Percentiles rank a stretch among this genome's conserved stretches.
These are phyloP conservation scores for Polia nebulosa DNA, from an alignment of 2,888 invertebrate genomes.

Conservation along the genomic window DNA sequence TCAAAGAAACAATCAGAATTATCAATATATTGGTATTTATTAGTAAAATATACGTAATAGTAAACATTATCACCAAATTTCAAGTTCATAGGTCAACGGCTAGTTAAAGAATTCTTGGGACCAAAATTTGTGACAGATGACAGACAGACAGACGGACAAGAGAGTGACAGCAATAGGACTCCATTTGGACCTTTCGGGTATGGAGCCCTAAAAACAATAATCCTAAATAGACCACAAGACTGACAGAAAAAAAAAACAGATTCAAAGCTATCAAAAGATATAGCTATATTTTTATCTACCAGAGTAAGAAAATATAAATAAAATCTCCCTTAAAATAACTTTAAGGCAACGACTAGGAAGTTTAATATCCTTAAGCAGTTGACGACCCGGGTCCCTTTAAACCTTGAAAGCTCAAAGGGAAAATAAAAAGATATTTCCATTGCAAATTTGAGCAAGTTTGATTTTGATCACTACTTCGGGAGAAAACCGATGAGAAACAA, in stretches of 20 bases:
- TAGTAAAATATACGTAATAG: too few relatives aligned
- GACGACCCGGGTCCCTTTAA: constrained; percentile 76
- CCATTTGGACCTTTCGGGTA: too few relatives aligned
- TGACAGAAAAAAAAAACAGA: neutral
- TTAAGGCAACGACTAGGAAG: constrained; percentile 71
- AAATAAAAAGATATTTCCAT: constrained; percentile 86
- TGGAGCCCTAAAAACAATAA: neutral
- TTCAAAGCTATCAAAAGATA: constrained; percentile 12
- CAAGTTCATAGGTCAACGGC: too few relatives aligned
- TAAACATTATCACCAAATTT: too few relatives aligned
- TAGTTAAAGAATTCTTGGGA: too few relatives aligned
- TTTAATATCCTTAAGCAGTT: constrained; percentile 81
- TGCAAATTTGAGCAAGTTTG: constrained; percentile 82
- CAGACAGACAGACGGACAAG: too few relatives aligned
- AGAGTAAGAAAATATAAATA: constrained; percentile 46
- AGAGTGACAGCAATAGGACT: too few relatives aligned
- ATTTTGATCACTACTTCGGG: constrained; percentile 81
- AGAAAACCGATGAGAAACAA: constrained; percentile 74
- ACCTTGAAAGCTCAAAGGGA: constrained; percentile 81
- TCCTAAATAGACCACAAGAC: neutral
- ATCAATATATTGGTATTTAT: too few relatives aligned
- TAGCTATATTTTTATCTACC: neutral
- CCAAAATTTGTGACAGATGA: too few relatives aligned
- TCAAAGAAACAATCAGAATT: too few relatives aligned
- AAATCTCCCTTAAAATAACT: constrained; percentile 65